Percentiles rank a stretch among this genome's conserved stretches.
Conservation (phyloP, 2,113 vertebrate species). For the Macaca nemestrina region DNA sequence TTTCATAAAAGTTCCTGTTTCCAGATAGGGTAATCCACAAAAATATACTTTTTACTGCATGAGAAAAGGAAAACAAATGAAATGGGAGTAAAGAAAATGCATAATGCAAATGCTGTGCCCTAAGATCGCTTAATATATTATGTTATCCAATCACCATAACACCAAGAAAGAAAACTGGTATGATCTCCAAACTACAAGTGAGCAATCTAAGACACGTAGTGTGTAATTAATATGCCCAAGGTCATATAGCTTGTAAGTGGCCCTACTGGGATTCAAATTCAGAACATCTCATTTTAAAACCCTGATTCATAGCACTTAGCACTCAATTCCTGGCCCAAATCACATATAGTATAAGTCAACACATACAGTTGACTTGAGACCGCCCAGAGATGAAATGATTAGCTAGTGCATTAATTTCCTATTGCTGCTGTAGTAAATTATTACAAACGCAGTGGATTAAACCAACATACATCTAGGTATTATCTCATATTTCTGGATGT, state of each 20-base stretch:
- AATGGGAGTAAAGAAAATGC: neutral
- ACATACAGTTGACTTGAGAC: neutral
- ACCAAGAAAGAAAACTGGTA: neutral
- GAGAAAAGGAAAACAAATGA: neutral
- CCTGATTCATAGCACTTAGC: neutral
- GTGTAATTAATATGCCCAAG: neutral
- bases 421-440: neutral
- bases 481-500: neutral
- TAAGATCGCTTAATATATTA: neutral
- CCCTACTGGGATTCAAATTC: neutral
- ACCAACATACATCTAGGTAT: neutral
- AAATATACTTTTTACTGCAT: neutral
- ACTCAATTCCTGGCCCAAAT: neutral
- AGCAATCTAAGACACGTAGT: neutral
- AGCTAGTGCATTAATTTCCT: neutral
- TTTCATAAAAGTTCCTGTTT: neutral
- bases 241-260: neutral
- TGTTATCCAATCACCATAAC: neutral
- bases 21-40: neutral
- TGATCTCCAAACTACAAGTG: neutral
- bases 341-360: too few relatives aligned
- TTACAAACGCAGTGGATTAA: neutral
- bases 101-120: neutral
- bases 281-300: neutral
- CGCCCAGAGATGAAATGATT: neutral